Evolutionary conservation across 2,113 vertebrate genomes (phyloP).

Genomic region (Neotoma lepida): DNA sequence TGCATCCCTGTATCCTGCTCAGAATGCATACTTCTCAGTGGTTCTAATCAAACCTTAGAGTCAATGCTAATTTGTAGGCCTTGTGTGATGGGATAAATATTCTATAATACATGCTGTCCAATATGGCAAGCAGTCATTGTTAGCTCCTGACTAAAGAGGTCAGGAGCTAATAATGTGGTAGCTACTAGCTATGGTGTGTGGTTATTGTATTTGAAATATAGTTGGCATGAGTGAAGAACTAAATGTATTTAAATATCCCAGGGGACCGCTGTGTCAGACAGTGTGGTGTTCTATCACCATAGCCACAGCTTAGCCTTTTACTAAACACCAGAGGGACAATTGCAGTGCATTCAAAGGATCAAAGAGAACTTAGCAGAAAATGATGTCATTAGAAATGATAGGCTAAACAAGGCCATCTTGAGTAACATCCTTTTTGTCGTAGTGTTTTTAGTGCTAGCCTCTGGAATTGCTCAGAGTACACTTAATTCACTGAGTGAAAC

Average conservation of each 20-base stretch:
- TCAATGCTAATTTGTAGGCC: constrained; percentile 3
- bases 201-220: constrained; percentile 6
- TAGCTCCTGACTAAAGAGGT: background rate
- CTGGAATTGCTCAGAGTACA: constrained; percentile 6
- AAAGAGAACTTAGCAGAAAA: background rate
- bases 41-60: constrained; percentile 67
- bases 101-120: background rate
- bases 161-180: no score
- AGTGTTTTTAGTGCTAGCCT: constrained; percentile 7
- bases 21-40: constrained; percentile 70
- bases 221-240: background rate
- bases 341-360: constrained; percentile 22
- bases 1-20: constrained; percentile 66
- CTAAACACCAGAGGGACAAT: constrained; percentile 11
- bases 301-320: constrained; percentile 21
- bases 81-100: background rate
- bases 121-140: background rate
- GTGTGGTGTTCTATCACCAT: constrained; percentile 1
- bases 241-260: background rate
- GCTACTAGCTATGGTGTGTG: background rate
- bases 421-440: background rate
- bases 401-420: constrained; percentile 6
- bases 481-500: background rate
- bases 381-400: background rate
- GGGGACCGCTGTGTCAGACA: background rate